Percentiles rank a stretch among this genome's conserved stretches.
phyloP scores from a whole-genome alignment of 2,888 invertebrate genomes.

The Spilarctia lutea region DNA sequence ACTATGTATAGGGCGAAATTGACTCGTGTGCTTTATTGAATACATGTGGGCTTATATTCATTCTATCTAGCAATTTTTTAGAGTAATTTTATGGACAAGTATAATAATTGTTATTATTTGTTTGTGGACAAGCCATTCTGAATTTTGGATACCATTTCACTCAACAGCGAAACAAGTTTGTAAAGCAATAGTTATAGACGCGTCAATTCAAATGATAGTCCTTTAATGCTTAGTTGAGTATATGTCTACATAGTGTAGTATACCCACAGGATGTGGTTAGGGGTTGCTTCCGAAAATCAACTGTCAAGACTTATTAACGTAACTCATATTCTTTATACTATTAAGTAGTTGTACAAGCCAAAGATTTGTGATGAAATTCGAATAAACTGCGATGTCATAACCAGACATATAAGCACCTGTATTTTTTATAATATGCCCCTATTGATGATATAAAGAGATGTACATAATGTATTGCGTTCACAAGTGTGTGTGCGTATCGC shows the following conservation, averaged over 20 bases:
- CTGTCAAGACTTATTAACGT: neutral
- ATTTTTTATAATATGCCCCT: neutral
- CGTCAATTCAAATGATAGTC: neutral
- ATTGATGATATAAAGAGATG: neutral
- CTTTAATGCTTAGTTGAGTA: neutral
- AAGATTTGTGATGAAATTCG: neutral
- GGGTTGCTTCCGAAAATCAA: neutral
- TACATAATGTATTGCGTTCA: neutral
- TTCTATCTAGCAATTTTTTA: neutral
- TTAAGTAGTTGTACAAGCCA: neutral
- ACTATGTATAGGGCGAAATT: slow-evolving; percentile 8
- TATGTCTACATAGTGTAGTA: neutral
- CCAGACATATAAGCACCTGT: neutral
- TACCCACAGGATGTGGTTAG: neutral
- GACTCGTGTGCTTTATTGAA: neutral
- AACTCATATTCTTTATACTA: neutral
- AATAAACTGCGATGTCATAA: neutral
- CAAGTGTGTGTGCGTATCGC: neutral
- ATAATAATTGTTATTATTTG: too few species aligned
- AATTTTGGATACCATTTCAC: neutral
- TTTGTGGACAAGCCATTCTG: neutral
- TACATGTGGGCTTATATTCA: neutral
- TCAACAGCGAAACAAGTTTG: neutral
- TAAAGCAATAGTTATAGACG: neutral
- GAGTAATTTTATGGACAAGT: neutral